These are phyloP conservation scores for Electrophaes corylata DNA, from an alignment of 2,888 invertebrate species.

Conservation along the genomic window DNA sequence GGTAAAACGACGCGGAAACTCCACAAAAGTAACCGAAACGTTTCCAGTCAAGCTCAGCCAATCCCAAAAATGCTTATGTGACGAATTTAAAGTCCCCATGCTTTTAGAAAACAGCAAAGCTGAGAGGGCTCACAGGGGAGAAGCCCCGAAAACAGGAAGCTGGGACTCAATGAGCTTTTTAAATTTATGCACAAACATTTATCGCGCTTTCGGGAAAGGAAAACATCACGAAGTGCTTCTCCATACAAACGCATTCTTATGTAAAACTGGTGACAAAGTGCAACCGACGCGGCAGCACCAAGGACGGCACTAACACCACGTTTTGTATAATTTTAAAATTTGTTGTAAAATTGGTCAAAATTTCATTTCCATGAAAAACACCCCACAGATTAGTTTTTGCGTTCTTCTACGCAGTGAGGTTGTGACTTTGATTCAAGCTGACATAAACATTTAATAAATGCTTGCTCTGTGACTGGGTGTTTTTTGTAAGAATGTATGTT, in stretches of 20 bases:
- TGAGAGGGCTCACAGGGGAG: conserved; percentile 47
- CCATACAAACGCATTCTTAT: not conserved
- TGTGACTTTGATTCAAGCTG: too few species aligned
- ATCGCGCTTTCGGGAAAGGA: conserved; percentile 54
- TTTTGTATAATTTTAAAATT: too few species aligned
- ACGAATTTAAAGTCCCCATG: conserved; percentile 34
- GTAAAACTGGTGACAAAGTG: not conserved
- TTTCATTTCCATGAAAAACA: too few species aligned
- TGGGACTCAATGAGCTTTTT: conserved; percentile 52
- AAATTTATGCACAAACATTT: conserved; percentile 65
- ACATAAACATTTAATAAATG: too few species aligned
- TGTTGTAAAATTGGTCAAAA: too few species aligned
- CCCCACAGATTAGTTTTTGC: too few species aligned
- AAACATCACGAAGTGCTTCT: conserved; percentile 40
- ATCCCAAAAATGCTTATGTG: conserved; percentile 35
- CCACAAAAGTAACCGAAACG: conserved; percentile 16
- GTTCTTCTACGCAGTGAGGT: too few species aligned
- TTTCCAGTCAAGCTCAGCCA: conserved; percentile 16
- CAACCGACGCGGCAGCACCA: too few species aligned
- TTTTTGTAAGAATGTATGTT: too few species aligned
- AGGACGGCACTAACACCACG: too few species aligned
- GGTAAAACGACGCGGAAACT: too few species aligned
- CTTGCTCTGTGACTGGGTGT: too few species aligned
- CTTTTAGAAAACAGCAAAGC: conserved; percentile 37
- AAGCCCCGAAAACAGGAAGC: conserved; percentile 49